Evolutionary conservation across 2,888 invertebrate genomes (phyloP), one percentile per base, ranked within the genome.

Genomic region (Melipona bicolor): DNA sequence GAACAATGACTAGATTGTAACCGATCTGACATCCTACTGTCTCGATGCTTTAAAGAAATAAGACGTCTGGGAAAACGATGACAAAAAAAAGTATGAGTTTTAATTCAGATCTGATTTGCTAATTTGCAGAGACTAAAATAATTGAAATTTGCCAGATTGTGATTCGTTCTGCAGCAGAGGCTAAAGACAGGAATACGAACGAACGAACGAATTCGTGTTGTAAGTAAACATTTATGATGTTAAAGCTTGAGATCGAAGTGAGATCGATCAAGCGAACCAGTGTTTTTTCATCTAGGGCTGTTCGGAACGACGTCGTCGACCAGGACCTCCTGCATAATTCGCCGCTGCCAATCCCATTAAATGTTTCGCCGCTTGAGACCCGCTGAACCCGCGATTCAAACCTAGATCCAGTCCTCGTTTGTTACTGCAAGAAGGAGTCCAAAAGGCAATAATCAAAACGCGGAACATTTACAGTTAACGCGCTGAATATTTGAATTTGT

Each of bases 321-420:
- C 98, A 1, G 98, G 98, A 17, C 98, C 98, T 3, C 97, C 97
- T 36, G 98, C 97, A 95, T 96, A 98, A 95, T 98, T 98, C 89
- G 98, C 98, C 0, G 98, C 98, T 64, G 98, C 97, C 74, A 98
- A 95, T 5, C 98, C 98, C 97, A 98, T 97, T 92, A 98, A 96
- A 94, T 98, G 98, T 95, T 98, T 98, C 91, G 98, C 98, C 84
- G 98, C 97, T 91, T 98, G 97, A 50, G 98, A 97, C 0, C 98
- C 98, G 65, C 98, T 98, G 95, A 97, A 98, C 43, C 98, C 98
- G 73, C 98, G 97, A 91, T 96, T 97, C 79, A 98, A 95, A 1
- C 98, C 98, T 89, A 98, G 96, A 93, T 98, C 98, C 85, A 98
- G 95, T 56, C 97, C 98, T 36, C 98, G 97, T 95, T 98, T 98